Base-by-base conservation (phyloP, 2,888 invertebrate genomes). In the Cheilosia impressa region DNA sequence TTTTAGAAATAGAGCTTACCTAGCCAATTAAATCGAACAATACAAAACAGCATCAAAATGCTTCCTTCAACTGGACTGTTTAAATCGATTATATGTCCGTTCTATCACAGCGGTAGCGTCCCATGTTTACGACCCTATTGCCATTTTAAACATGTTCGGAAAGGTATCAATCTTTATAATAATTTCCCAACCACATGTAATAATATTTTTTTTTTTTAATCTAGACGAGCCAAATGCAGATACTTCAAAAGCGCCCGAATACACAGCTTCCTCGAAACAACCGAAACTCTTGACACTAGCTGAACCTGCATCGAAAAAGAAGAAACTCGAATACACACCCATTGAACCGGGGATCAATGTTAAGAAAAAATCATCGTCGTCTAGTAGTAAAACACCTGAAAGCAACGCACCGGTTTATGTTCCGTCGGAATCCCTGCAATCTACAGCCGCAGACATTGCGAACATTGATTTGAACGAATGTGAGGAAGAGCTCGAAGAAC, bases 1-100 rank as follows among this genome's bases (percentile, higher is more conserved):
- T 43, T 73, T 50, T 57, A 38, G n/a, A 52, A 47, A 43, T 17
- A 62, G 5, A 34, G 57, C 3, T 72, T 45, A 27, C 31, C 43
- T 22, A 66, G 10, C 4, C 2, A 15, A 47, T 34, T 43, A 27
- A n/a, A 43, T n/a, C 34, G 5, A 57, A 22, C 15, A 69, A 1
- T 15, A 43, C 7, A 50, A 13, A 4, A 4, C n/a, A 52, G n/a
- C 13, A 13, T 43, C 19, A 91, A 93, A 91, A 98, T 98, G 98
- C 94, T 98, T 90, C 97, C 98, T 50, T 96, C 97, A 78, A 96
- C 96, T 88, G 98, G 98, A 87, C 96, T 96, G 91, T 98, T 98
- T 91, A 96, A 96, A 93, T 95, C 95, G 89, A 95, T 97, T 87
- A 94, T 94, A 89, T 98, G 98, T 92, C 98, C 98, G 27, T 98